These are phyloP conservation scores for Clarias magur DNA, from an alignment of 2,113 vertebrate genomes.

Conservation along the genomic window DNA sequence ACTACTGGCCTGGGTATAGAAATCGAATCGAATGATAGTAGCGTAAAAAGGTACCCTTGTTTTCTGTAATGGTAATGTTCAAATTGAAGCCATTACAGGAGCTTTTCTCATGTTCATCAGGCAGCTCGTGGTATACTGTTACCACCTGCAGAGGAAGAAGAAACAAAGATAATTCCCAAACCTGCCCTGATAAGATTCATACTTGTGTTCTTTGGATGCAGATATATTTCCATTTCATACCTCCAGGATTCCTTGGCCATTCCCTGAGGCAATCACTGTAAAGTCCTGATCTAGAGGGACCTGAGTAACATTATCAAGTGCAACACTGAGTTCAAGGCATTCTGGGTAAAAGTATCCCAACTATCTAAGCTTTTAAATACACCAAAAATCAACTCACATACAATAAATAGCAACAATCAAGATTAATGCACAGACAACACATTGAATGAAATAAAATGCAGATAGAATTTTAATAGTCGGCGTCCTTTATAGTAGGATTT, in stretches of 20 bases:
- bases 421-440: no score
- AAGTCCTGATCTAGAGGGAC: slow-evolving; percentile 68
- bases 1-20: neutral
- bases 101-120: slow-evolving; percentile 63
- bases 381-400: no score
- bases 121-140: slow-evolving; percentile 74
- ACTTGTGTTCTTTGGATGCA: neutral
- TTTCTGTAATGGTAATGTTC: slow-evolving; percentile 63
- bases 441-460: no score
- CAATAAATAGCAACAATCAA: no score
- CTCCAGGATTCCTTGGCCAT: slow-evolving; percentile 77
- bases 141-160: slow-evolving; percentile 62
- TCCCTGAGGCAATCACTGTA: slow-evolving; percentile 72
- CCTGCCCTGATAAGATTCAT: neutral
- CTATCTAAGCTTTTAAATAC: no score
- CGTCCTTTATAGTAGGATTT: no score
- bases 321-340: neutral
- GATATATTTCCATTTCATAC: slow-evolving; percentile 55
- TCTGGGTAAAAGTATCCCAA: neutral
- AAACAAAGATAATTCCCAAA: neutral
- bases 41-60: slow-evolving; percentile 53
- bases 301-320: slow-evolving; percentile 50
- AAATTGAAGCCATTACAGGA: slow-evolving; percentile 69
- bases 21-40: neutral
- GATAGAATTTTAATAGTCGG: no score